phyloP scores from a whole-genome alignment of 2,113 vertebrate species.

The Myrmecophaga tridactyla region DNA sequence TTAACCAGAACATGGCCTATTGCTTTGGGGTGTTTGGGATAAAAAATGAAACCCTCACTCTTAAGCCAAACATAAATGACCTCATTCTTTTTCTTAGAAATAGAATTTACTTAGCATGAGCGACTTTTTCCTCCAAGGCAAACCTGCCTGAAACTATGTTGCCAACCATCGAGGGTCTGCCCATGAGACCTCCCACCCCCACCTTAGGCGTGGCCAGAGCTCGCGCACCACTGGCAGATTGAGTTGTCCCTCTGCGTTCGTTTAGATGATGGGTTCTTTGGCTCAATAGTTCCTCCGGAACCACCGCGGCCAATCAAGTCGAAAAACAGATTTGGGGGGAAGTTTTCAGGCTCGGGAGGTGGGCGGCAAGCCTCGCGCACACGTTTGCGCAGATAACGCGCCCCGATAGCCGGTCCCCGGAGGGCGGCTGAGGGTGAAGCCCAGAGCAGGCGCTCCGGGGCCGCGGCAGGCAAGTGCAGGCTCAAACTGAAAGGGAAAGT shows the following conservation, averaged over 20 bases:
- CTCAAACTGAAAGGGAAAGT: slow-evolving; percentile 75
- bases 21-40: slow-evolving; percentile 35
- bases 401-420: background rate
- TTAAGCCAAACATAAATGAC: background rate
- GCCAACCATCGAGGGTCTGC: background rate
- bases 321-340: slow-evolving; percentile 74
- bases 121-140: background rate
- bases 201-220: slow-evolving; percentile 20
- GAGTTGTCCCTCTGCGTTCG: slow-evolving; percentile 83
- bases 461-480: background rate
- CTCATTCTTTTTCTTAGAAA: background rate
- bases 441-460: background rate
- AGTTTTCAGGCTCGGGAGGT: background rate
- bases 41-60: slow-evolving; percentile 18
- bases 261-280: slow-evolving; percentile 84
- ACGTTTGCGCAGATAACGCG: background rate
- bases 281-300: slow-evolving; percentile 82
- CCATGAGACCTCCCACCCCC: background rate
- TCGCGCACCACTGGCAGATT: slow-evolving; percentile 83
- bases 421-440: background rate
- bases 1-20: background rate
- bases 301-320: slow-evolving; percentile 82
- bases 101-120: slow-evolving; percentile 34
- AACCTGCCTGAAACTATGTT: background rate
- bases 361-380: background rate